These are phyloP conservation scores for Xenopus borealis DNA, from an alignment of 2,113 vertebrate species.

Conservation along the genomic window DNA sequence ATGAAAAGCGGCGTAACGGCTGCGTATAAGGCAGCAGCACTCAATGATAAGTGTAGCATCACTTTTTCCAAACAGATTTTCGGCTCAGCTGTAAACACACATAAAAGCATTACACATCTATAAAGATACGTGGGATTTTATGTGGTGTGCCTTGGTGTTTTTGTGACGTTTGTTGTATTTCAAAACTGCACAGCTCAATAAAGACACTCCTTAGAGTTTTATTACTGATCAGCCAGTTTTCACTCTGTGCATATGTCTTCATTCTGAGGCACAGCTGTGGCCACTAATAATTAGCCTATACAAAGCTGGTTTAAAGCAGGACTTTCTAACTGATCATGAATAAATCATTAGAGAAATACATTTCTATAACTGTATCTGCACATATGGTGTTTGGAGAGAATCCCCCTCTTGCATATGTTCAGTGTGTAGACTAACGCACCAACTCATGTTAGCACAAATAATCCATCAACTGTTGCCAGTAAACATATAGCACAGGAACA, in stretches of 20 bases:
- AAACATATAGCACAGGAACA: not conserved
- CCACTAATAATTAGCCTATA: not conserved
- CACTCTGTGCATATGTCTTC: not conserved
- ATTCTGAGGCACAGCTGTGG: not conserved
- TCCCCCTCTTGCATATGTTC: not conserved
- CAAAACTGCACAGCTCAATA: constrained; percentile 44
- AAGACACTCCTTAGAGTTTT: not conserved
- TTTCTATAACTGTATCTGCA: not conserved
- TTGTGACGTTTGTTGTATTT: too few relatives aligned
- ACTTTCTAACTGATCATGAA: not conserved
- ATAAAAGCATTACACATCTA: too few relatives aligned
- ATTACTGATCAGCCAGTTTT: not conserved
- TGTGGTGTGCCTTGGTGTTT: too few relatives aligned
- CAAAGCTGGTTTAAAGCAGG: not conserved
- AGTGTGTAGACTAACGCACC: not conserved
- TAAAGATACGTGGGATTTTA: too few relatives aligned
- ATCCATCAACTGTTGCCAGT: not conserved
- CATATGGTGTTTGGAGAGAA: not conserved
- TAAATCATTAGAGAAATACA: not conserved
- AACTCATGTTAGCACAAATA: not conserved
- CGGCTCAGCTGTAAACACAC: too few relatives aligned
- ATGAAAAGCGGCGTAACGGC: too few relatives aligned
- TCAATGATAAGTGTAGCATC: too few relatives aligned
- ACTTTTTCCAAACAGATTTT: too few relatives aligned
- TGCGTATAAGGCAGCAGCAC: too few relatives aligned